phyloP scores from a whole-genome alignment of 1,140 invertebrate species.

The Apis cerana region DNA sequence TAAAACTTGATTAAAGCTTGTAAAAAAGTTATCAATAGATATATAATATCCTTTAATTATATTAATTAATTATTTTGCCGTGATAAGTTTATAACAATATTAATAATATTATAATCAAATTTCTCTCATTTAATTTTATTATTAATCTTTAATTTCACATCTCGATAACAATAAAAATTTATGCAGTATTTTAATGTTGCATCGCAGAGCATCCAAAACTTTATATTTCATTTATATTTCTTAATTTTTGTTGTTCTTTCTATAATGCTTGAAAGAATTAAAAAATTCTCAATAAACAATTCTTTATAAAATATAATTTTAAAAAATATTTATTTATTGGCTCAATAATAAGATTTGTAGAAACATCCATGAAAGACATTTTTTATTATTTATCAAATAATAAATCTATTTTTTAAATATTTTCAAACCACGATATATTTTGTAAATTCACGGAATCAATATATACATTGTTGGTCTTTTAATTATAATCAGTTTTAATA shows the following conservation, averaged over 20 bases:
- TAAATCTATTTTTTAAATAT: too few relatives aligned
- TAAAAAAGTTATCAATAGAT: constrained; percentile 38
- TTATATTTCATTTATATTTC: constrained; percentile 1
- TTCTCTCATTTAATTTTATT: neutral
- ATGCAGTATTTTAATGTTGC: constrained; percentile 64
- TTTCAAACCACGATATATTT: too few relatives aligned
- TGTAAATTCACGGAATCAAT: too few relatives aligned
- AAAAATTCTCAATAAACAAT: too few relatives aligned
- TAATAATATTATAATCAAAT: neutral
- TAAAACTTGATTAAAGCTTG: constrained; percentile 49
- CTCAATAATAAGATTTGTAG: too few relatives aligned
- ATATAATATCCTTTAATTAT: constrained; percentile 17
- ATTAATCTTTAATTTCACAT: constrained; percentile 35
- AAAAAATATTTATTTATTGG: too few relatives aligned
- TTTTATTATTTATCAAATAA: too few relatives aligned
- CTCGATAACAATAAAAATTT: constrained; percentile 56
- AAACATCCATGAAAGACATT: too few relatives aligned
- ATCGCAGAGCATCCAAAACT: constrained; percentile 58
- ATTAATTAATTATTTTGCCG: constrained; percentile 1
- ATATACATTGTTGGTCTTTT: too few relatives aligned
- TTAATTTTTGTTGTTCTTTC: too few relatives aligned
- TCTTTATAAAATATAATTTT: too few relatives aligned
- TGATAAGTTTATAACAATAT: constrained; percentile 12
- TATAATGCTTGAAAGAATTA: neutral
- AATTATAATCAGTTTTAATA: too few relatives aligned